Evolutionary conservation across 2,797 vertebrate species (phyloP).

Genomic region (Denticeps clupeoides): DNA sequence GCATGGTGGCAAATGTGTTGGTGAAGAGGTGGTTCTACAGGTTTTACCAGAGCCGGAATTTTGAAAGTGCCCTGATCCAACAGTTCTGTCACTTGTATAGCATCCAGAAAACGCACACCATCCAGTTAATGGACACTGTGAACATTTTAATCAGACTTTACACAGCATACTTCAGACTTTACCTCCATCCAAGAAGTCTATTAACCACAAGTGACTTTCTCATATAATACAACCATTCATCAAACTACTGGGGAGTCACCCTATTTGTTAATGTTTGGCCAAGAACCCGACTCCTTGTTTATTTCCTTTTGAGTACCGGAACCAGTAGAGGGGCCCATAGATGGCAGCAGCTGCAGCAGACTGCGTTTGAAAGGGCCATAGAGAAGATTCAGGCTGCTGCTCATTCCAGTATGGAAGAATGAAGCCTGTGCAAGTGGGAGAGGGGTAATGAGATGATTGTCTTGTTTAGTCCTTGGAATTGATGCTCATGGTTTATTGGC

Average conservation of each 20-base stretch:
- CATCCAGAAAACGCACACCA: neutral
- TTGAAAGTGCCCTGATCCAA: neutral
- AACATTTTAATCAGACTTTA: slow-evolving; percentile 6
- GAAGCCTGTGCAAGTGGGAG: neutral
- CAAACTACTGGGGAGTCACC: neutral
- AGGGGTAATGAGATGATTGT: neutral
- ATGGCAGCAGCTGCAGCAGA: neutral
- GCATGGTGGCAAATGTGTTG: neutral
- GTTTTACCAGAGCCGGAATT: neutral
- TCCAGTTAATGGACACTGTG: slow-evolving; percentile 1
- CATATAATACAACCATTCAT: slow-evolving; percentile 4
- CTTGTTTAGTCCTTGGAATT: neutral
- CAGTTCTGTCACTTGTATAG: neutral
- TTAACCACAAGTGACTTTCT: neutral
- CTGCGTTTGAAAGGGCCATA: neutral
- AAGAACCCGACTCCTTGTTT: neutral
- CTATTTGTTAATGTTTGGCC: neutral
- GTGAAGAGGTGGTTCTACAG: slow-evolving; percentile 10
- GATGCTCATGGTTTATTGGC: neutral
- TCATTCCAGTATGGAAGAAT: neutral
- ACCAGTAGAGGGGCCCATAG: neutral
- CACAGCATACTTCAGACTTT: neutral
- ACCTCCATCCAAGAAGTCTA: neutral
- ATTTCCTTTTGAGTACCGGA: neutral
- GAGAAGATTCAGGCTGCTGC: neutral